Evolutionary conservation across 2,113 vertebrate genomes (phyloP).

Genomic region (Amia ocellicauda): DNA sequence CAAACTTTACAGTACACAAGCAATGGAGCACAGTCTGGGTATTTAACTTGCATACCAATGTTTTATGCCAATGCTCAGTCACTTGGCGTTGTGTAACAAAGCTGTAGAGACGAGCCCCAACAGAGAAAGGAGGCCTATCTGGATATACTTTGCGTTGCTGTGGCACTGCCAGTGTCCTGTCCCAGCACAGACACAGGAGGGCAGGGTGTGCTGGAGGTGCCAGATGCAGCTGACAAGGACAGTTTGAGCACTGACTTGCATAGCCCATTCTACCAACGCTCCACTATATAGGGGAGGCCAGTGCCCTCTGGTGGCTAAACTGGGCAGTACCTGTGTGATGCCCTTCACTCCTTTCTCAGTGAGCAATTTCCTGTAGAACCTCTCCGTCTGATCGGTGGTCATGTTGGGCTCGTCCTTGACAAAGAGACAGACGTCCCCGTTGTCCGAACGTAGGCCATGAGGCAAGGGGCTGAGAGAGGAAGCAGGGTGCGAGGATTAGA

Average conservation of each 20-base stretch:
- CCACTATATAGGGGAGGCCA: neutral
- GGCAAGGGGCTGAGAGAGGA: constrained; percentile 69
- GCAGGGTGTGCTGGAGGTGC: constrained; percentile 50
- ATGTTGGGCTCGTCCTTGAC: constrained; percentile 80
- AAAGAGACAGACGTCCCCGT: constrained; percentile 84
- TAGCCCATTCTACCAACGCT: no score
- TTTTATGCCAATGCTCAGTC: no score
- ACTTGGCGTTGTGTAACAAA: constrained; percentile 51
- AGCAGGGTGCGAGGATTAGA: no score
- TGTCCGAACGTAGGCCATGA: constrained; percentile 66
- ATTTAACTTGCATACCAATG: no score
- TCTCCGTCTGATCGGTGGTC: constrained; percentile 79
- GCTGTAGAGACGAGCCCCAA: constrained; percentile 59
- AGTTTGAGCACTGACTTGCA: no score
- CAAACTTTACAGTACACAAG: no score
- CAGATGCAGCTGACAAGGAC: neutral
- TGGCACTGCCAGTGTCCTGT: constrained; percentile 45
- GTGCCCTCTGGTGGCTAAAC: neutral
- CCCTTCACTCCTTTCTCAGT: constrained; percentile 63
- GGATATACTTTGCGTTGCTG: constrained; percentile 54
- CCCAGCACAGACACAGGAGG: constrained; percentile 34
- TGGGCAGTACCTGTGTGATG: constrained; percentile 71
- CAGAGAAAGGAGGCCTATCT: constrained; percentile 43
- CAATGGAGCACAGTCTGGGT: no score
- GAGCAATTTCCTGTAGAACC: constrained; percentile 80